Evolutionary conservation across 2,113 vertebrate species (phyloP), one percentile per base, ranked within the genome.

Genomic region (Pelobates fuscus): DNA sequence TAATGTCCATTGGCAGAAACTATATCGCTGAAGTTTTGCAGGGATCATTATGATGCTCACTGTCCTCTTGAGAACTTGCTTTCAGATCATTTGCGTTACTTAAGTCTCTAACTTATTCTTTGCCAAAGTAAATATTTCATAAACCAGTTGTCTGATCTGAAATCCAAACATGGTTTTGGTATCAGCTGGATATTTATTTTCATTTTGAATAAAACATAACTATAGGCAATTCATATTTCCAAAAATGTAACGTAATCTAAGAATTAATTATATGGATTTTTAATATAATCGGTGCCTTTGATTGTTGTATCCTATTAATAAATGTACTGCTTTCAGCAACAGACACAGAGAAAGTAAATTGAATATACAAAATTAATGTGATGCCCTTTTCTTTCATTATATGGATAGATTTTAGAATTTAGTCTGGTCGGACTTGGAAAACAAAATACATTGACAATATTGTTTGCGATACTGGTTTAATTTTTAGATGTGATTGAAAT

Each of bases 121-220:
- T 57, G 62, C 71, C 71, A 74, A 62, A 43, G 57, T 32, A 65
- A 74, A 74, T 46, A 74, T 23, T 64, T 43, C 23, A 8, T 65
- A 24, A 20, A 57, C 49, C 62, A 54, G 64, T 64, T 49, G 64
- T 74, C 61, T 74, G 71, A 74, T 74, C 71, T 57, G 29, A 37
- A 30, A 65, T 65, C 71, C 61, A 65, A 65, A 64, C 61, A 57
- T 65, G 71, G 49, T 26, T 65, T 41, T 65, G 46, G 20, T 74
- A 65, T 57, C 71, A 74, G 71, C 61, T 44, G 71, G 71, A 52
- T 65, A 65, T 57, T 64, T 57, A 74, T 74, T 55, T 43, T 61
- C 17, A 21, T 74, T 74, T 23, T 18, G 24, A 15, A 71, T 71
- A 41, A 62, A 71, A 71, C 44, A 71, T 62, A 25, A 74, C 64